phyloP scores from a whole-genome alignment of 2,797 vertebrate species.

The Dendrocincla fuliginosa region DNA sequence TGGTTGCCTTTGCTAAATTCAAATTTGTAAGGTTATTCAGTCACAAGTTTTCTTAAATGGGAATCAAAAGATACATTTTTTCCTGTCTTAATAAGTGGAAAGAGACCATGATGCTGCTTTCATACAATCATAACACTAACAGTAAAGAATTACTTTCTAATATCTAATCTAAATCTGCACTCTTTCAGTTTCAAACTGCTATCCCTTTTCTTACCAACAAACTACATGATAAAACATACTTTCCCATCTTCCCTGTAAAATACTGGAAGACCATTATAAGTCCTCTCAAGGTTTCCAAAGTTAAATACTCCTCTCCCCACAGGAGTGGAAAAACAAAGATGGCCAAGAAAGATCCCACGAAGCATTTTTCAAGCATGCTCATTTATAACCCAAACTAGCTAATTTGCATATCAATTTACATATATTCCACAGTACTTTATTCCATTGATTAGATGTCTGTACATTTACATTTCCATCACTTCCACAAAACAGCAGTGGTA shows the following conservation, averaged over 20 bases:
- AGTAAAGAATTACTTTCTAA: neutral
- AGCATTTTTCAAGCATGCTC: neutral
- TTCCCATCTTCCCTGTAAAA: neutral
- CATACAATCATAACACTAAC: fast-evolving
- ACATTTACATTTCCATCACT: slow-evolving; percentile 50
- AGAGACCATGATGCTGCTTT: neutral
- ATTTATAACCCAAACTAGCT: slow-evolving; percentile 4
- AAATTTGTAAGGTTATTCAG: neutral
- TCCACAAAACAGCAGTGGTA: neutral
- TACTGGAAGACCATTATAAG: neutral
- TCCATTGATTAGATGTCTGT: slow-evolving; percentile 50
- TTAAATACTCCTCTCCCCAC: neutral
- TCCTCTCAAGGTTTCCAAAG: neutral
- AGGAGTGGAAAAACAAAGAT: neutral
- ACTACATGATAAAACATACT: fast-evolving
- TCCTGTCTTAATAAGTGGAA: neutral
- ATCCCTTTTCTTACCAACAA: neutral
- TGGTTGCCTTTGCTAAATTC: neutral
- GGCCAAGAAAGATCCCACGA: neutral
- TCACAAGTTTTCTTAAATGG: neutral
- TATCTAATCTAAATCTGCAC: neutral
- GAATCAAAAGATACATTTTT: neutral
- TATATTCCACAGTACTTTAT: slow-evolving; percentile 20
- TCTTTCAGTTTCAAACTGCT: neutral
- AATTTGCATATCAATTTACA: slow-evolving; percentile 51